Evolutionary conservation across 2,888 invertebrate species (phyloP).

Genomic region (Seira ritae): DNA sequence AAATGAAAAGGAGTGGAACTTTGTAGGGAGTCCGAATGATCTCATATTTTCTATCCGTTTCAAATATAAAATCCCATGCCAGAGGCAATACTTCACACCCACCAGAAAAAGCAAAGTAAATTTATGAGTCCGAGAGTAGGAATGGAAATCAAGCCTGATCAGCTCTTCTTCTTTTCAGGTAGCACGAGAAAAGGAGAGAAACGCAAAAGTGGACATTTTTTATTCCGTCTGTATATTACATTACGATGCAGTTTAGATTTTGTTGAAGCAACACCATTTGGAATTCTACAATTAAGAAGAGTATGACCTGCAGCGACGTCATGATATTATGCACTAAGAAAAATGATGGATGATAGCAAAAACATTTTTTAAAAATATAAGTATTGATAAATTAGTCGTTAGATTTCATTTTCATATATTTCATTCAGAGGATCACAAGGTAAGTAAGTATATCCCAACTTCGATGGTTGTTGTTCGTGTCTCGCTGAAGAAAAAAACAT

Average conservation of each 20-base stretch:
- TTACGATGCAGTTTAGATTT: background rate
- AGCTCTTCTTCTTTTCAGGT: no score
- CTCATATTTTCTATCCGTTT: conserved; percentile 33
- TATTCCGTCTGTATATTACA: no score
- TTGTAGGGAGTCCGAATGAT: conserved; percentile 44
- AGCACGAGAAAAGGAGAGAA: no score
- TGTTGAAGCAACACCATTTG: background rate
- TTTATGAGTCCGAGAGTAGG: conserved; percentile 9
- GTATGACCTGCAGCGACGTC: background rate
- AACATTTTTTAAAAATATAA: background rate
- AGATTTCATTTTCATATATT: no score
- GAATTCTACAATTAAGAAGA: background rate
- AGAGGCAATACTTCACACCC: conserved; percentile 66
- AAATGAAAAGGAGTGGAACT: conserved; percentile 41
- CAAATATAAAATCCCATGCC: conserved; percentile 30
- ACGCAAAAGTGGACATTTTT: no score
- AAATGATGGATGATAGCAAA: background rate
- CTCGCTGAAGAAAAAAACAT: background rate
- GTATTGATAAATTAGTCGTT: conserved; percentile 1
- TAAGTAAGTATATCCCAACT: no score
- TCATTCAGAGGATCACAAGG: no score
- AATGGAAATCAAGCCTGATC: no score
- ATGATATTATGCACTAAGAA: background rate
- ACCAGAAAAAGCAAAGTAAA: conserved; percentile 34
- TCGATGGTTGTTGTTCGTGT: no score